Conservation (phyloP, 1,140 invertebrate genomes). For the Cryptotermes secundus region DNA sequence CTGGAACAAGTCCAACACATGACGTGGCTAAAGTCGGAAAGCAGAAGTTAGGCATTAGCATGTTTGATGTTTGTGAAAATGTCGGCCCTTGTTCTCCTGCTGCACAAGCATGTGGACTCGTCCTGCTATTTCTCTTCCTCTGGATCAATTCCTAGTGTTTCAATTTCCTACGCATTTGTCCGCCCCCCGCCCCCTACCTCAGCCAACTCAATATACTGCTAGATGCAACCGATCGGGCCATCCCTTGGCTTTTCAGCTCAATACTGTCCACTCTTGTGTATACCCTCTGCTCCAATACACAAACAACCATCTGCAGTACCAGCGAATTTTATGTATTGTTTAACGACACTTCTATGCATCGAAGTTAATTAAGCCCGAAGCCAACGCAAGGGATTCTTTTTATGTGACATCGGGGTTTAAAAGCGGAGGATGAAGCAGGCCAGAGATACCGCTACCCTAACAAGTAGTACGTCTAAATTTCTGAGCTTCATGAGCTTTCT, state of each 20-base stretch:
- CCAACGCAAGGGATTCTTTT: not conserved
- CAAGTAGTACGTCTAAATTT: not conserved
- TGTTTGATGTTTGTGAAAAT: not conserved
- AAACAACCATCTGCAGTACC: not conserved
- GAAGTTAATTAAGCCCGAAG: not conserved
- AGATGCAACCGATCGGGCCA: not conserved
- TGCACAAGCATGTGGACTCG: not conserved
- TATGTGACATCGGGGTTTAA: not conserved
- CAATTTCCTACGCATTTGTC: conserved; percentile 10
- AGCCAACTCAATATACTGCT: not conserved
- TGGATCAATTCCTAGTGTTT: not conserved
- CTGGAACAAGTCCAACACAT: no score
- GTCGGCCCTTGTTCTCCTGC: not conserved
- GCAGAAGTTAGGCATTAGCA: no score
- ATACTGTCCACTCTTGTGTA: conserved; percentile 13
- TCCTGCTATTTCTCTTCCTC: not conserved
- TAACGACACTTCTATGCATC: not conserved
- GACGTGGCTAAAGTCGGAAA: no score
- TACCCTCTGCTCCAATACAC: not conserved
- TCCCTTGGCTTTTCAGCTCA: conserved; percentile 1
- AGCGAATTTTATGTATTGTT: conserved; percentile 5
- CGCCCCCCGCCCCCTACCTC: not conserved
- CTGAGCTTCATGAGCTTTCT: no score
- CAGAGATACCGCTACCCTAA: not conserved
- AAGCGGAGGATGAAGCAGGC: not conserved